Conservation (phyloP, 2,113 vertebrate species). For the Copsychus sechellarum region DNA sequence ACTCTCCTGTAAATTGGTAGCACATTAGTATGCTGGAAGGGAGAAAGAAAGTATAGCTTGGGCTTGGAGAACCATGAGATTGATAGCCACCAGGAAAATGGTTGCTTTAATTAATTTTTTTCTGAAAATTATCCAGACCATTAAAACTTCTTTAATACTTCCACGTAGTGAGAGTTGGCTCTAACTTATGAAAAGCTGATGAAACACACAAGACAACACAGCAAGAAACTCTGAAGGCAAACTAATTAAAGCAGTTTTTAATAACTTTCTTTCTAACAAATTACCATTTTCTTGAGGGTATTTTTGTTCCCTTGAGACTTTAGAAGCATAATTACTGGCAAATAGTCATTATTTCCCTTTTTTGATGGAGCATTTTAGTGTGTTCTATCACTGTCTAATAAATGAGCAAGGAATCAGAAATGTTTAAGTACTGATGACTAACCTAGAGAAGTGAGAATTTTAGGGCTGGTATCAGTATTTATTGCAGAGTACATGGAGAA, state of each 20-base stretch:
- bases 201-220: background rate
- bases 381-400: background rate
- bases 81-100: conserved; percentile 66
- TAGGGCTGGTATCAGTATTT: background rate
- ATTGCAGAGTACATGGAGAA: background rate
- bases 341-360: background rate
- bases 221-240: conserved; percentile 1
- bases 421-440: background rate
- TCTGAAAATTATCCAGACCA: conserved; percentile 55
- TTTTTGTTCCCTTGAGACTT: background rate
- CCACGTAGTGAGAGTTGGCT: background rate
- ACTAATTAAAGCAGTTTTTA: background rate
- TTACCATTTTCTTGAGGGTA: background rate
- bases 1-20: conserved; percentile 37
- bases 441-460: background rate
- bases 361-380: background rate
- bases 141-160: conserved; percentile 55
- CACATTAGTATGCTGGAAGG: conserved; percentile 58
- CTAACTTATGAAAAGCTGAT: background rate
- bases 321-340: background rate
- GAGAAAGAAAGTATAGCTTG: background rate
- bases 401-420: background rate
- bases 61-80: conserved; percentile 45
- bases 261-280: conserved; percentile 10
- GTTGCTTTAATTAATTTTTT: conserved; percentile 67